Base-by-base conservation (phyloP, 2,797 vertebrate genomes). In the Sternarchorhynchus goeldii region DNA sequence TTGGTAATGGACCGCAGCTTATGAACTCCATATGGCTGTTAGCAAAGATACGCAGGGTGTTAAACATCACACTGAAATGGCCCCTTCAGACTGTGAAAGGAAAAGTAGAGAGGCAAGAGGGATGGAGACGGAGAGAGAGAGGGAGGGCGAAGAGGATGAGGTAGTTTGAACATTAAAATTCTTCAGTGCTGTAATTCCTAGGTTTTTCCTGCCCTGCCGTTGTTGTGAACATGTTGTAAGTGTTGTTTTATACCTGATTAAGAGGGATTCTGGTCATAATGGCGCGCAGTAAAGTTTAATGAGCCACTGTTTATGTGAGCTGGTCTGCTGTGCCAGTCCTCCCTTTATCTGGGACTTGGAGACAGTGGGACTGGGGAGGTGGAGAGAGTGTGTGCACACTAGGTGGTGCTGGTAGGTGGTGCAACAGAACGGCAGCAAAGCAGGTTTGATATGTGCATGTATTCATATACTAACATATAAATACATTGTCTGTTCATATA, bases 11-110 rank as follows among this genome's bases (percentile, higher is more conserved):
- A 59, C 80, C 57, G 45, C 66, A 76, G 76, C 73, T 41, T 74
- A 84, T 79, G 71, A 81, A 73, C 81, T 82, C 78, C 79, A 77
- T 80, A 68, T 80, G 81, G 79, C 77, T 82, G 69, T 82, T 78
- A 82, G 31, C 77, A 75, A 41, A 73, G 59, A 63, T 31, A 21
- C 57, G 69, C 50, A 66, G 72, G 60, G 70, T 71, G 72, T 71
- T 77, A 70, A 80, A 72, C 72, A 64, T 39, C 36, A 53, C 7
- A 29, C 18, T 6, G 66, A 66, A 77, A 57, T 63, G 63, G 55
- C 70, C 34, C 58, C 32, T 56, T 58, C 25, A 1, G 55, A 74
- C 73, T 25, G 55, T 10, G 76, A 63, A 36, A 29, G n/a, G 45
- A 50, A 12, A 50, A 12, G 12, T 10, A 50, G 45, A 14, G 41